These are phyloP conservation scores for Parnassius smintheus DNA, from an alignment of 2,888 invertebrate species.

Conservation along the genomic window DNA sequence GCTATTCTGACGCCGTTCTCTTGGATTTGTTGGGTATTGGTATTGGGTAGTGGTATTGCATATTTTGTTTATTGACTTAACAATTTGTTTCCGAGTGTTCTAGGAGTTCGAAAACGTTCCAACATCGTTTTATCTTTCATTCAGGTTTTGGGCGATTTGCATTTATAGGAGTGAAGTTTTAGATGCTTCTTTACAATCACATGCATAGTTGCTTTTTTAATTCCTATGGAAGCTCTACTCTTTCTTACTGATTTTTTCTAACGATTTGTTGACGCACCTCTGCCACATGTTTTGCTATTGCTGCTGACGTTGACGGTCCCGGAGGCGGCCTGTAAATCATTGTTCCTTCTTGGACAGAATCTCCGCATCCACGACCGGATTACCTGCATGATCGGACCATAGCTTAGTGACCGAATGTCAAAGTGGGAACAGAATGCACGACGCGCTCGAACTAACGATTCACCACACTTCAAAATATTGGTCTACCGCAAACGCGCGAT, in stretches of 20 bases:
- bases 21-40: too few species aligned
- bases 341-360: conserved; percentile 10
- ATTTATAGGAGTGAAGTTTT: conserved; percentile 7
- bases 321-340: conserved; percentile 16
- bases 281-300: conserved; percentile 23
- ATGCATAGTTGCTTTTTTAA: background rate
- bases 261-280: conserved; percentile 23
- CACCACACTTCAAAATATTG: background rate
- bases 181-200: conserved; percentile 2
- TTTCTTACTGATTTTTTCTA: conserved; percentile 14
- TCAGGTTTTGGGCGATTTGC: background rate
- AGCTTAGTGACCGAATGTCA: conserved; percentile 23
- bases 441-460: background rate
- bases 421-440: too few species aligned
- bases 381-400: conserved; percentile 24
- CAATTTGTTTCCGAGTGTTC: conserved; percentile 1
- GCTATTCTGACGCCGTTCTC: background rate
- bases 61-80: too few species aligned
- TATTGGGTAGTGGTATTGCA: too few species aligned
- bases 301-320: conserved; percentile 18
- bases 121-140: conserved; percentile 1
- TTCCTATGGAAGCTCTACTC: conserved; percentile 6
- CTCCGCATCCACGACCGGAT: conserved; percentile 25
- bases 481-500: too few species aligned
- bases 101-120: background rate